Percentiles rank a stretch among this genome's conserved stretches.
phyloP scores from a whole-genome alignment of 2,113 vertebrate genomes.

The Aldabrachelys gigantea region DNA sequence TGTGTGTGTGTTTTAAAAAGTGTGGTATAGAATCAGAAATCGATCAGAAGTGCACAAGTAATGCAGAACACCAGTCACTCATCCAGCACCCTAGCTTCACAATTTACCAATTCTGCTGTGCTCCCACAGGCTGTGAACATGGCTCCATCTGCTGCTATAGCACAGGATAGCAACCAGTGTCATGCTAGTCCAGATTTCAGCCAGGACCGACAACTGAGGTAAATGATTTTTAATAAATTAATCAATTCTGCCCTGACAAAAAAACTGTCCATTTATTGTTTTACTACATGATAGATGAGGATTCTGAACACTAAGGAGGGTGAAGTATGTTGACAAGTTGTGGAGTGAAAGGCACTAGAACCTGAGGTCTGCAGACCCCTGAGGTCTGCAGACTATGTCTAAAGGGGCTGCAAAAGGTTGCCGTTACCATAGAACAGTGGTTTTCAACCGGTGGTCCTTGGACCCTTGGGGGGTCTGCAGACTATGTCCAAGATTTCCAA shows the following conservation, averaged over 20 bases:
- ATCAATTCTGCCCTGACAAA: background rate
- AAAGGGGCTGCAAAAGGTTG: background rate
- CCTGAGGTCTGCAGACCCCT: background rate
- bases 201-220: constrained; percentile 84
- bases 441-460: background rate
- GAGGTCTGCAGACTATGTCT: background rate
- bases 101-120: constrained; percentile 5
- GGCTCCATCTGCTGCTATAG: constrained; percentile 45
- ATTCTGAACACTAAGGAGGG: background rate
- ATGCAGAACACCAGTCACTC: constrained; percentile 24
- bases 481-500: background rate
- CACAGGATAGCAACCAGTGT: constrained; percentile 61
- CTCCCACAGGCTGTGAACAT: constrained; percentile 52
- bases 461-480: too few relatives aligned
- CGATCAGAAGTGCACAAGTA: constrained; percentile 36
- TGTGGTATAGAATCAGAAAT: constrained; percentile 60
- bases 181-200: constrained; percentile 71
- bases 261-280: background rate
- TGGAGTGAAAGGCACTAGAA: background rate
- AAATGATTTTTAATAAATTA: background rate
- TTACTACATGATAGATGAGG: background rate
- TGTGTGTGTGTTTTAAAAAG: background rate
- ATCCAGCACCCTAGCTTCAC: constrained; percentile 22
- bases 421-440: background rate
- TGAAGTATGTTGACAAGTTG: background rate